Percentiles rank a stretch among this genome's conserved stretches.
phyloP scores from a whole-genome alignment of 2,888 invertebrate genomes.

The Lasius fuliginosus region DNA sequence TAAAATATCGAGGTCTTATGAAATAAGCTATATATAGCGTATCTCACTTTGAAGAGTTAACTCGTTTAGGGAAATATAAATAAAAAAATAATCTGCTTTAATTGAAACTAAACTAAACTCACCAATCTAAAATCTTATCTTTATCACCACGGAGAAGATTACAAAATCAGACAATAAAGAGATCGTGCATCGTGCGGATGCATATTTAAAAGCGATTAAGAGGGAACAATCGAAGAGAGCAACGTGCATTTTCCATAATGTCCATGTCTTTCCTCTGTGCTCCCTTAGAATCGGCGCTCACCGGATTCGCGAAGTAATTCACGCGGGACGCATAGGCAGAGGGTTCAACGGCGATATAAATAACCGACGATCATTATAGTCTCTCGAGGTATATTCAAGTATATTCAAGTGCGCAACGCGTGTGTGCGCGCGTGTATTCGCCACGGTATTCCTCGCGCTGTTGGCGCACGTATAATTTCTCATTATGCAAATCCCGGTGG shows the following conservation, averaged over 20 bases:
- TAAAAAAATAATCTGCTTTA: not conserved
- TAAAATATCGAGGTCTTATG: not conserved
- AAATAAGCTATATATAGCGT: not conserved
- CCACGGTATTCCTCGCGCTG: constrained; percentile 62
- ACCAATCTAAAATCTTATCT: not conserved
- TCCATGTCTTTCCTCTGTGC: constrained; percentile 56
- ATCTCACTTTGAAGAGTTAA: not conserved
- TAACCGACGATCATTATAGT: constrained; percentile 76
- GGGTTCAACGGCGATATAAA: constrained; percentile 67
- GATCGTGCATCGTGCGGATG: not conserved
- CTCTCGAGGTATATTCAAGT: not conserved
- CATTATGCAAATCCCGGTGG: constrained; percentile 78
- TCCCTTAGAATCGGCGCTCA: constrained; percentile 64
- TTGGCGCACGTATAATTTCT: constrained; percentile 77
- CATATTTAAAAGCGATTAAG: constrained; percentile 47
- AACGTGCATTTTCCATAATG: constrained; percentile 60
- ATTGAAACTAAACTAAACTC: not conserved
- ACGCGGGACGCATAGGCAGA: constrained; percentile 53
- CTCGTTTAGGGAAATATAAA: not conserved
- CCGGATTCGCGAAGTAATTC: constrained; percentile 73
- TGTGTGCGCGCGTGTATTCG: constrained; percentile 39
- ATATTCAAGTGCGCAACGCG: not conserved
- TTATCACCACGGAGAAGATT: not conserved
- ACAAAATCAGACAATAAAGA: not conserved
- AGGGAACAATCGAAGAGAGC: constrained; percentile 66